Evolutionary conservation across 30 jellyfish, hydroid and myxozoan species (phyloP).

Genomic region (Pelagia noctiluca): DNA sequence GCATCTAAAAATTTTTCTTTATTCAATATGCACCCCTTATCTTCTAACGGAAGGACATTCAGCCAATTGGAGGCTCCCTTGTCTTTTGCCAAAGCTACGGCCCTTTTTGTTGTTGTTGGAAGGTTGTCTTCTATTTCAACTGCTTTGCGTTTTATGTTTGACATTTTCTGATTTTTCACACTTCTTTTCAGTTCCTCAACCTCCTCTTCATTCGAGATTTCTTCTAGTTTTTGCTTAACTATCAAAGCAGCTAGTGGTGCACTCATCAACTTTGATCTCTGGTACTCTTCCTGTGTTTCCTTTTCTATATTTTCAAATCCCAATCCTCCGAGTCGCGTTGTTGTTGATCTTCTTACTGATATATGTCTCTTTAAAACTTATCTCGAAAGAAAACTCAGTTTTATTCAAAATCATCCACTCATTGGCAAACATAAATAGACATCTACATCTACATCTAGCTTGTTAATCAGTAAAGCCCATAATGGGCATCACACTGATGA

Average conservation of each 20-base stretch:
- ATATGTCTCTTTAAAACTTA: too few species aligned
- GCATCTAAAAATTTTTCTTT: slow-evolving; percentile 47
- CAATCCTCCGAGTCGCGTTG: background rate
- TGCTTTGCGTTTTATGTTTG: background rate
- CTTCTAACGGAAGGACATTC: slow-evolving; percentile 46
- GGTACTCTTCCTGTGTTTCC: slow-evolving; percentile 21
- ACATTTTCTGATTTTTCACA: slow-evolving; percentile 1
- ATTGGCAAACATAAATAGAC: too few species aligned
- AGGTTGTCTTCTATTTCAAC: background rate
- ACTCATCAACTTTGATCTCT: slow-evolving; percentile 9
- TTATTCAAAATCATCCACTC: too few species aligned
- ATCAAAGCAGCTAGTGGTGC: slow-evolving; percentile 25
- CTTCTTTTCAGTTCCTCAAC: background rate
- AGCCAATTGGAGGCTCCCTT: slow-evolving; percentile 37
- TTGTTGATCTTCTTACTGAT: too few species aligned
- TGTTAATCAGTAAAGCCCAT: too few species aligned
- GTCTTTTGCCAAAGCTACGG: background rate
- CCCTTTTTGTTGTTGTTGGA: background rate
- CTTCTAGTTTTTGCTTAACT: slow-evolving; percentile 10
- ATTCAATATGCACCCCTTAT: slow-evolving; percentile 18
- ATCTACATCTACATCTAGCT: too few species aligned
- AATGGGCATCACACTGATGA: too few species aligned
- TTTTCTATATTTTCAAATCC: background rate
- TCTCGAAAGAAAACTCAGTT: too few species aligned
- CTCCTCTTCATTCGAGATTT: slow-evolving; percentile 17